A percentile compares a stretch with the other conserved stretches of the same genome.
phyloP scores from a whole-genome alignment of 2,888 invertebrate genomes.

The Agriopis marginaria region DNA sequence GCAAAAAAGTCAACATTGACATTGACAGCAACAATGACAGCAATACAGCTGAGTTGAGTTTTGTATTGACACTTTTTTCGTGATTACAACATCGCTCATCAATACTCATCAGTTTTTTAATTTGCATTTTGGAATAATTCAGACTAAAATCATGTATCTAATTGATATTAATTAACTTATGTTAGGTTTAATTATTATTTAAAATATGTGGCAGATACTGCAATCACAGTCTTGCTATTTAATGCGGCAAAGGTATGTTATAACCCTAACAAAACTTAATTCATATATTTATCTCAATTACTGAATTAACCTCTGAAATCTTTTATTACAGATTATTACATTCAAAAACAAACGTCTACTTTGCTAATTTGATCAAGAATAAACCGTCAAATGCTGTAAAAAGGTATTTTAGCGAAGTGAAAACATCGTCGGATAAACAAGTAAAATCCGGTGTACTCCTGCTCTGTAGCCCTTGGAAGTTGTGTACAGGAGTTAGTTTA shows the following conservation, averaged over 20 bases:
- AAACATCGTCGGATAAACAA: slow-evolving; percentile 61
- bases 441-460: slow-evolving; percentile 62
- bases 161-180: not conserved
- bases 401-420: slow-evolving; percentile 66
- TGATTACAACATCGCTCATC: slow-evolving; percentile 7
- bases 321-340: slow-evolving; percentile 68
- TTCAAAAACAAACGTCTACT: slow-evolving; percentile 62
- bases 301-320: slow-evolving; percentile 4
- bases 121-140: slow-evolving; percentile 2
- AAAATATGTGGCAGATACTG: slow-evolving; percentile 78
- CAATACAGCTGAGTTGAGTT: slow-evolving; percentile 28
- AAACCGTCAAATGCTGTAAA: slow-evolving; percentile 66
- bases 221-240: slow-evolving; percentile 67
- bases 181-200: not conserved
- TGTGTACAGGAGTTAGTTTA: slow-evolving; percentile 78
- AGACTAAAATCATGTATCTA: slow-evolving; percentile 21
- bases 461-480: slow-evolving; percentile 76
- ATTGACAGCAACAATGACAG: not conserved
- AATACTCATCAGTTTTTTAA: slow-evolving; percentile 2
- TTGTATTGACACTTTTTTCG: slow-evolving; percentile 21
- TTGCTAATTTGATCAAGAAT: slow-evolving; percentile 66
- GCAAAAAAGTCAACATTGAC: not conserved
- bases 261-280: slow-evolving; percentile 17
- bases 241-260: slow-evolving; percentile 68
- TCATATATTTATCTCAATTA: not conserved